These are phyloP conservation scores for Actenoides hombroni DNA, from an alignment of 2,113 vertebrate species.

Conservation along the genomic window DNA sequence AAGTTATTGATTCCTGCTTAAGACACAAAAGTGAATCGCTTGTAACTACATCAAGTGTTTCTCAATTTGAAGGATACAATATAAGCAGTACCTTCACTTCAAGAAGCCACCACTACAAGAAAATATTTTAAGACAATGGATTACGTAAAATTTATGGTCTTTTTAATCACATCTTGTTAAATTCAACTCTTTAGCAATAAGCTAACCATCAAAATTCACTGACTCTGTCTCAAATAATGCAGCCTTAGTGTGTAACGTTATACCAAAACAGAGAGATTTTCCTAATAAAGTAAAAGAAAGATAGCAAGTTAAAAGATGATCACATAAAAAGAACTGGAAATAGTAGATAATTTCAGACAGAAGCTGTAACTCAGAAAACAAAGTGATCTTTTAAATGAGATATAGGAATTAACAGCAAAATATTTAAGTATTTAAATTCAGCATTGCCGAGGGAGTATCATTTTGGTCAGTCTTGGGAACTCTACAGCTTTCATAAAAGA, in stretches of 20 bases:
- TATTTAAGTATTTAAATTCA: neutral
- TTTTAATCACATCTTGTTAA: neutral
- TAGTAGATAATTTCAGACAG: neutral
- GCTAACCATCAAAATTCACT: neutral
- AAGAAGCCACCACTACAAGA: neutral
- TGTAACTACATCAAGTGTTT: neutral
- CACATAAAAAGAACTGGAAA: neutral
- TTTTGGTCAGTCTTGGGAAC: neutral
- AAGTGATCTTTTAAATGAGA: neutral
- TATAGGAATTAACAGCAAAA: neutral
- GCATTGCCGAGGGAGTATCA: neutral
- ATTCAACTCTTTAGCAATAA: neutral
- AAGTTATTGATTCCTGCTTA: slow-evolving; percentile 9
- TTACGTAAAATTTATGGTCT: neutral
- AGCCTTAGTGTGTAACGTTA: neutral
- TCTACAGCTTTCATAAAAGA: neutral
- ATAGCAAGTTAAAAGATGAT: too few species aligned
- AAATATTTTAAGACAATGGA: neutral
- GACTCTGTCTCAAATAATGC: neutral
- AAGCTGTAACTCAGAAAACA: neutral
- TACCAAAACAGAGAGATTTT: neutral
- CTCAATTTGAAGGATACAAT: neutral
- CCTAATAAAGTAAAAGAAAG: neutral
- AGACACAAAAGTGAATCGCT: neutral
- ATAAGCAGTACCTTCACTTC: neutral